Conservation (phyloP, 2,888 invertebrate genomes). For the Phytoseiulus persimilis region DNA sequence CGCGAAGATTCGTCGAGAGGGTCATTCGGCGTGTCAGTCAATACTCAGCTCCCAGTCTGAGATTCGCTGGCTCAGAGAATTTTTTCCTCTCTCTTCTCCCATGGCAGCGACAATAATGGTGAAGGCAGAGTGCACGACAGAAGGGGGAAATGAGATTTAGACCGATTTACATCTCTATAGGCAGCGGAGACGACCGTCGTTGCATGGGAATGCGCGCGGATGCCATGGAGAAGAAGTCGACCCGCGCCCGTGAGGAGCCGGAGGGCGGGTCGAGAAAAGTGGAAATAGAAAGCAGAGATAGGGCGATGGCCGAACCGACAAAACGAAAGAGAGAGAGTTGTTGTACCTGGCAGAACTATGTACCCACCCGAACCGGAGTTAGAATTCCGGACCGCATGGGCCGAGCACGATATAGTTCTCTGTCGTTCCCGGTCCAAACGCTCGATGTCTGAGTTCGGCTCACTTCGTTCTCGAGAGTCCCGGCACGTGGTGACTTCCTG, state of each 20-base stretch:
- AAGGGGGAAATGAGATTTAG: background rate
- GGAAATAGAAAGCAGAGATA: background rate
- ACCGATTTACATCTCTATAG: conserved; percentile 5
- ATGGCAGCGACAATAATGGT: background rate
- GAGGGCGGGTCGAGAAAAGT: background rate
- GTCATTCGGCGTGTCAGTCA: background rate
- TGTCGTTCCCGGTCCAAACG: too few relatives aligned
- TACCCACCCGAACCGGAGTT: too few relatives aligned
- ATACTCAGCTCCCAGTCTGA: background rate
- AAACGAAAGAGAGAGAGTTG: background rate
- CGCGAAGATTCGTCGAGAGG: background rate
- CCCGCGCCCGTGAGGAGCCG: background rate
- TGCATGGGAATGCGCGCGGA: background rate
- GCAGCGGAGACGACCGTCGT: background rate
- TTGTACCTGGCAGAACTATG: too few relatives aligned
- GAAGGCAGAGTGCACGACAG: background rate
- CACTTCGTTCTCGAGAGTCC: too few relatives aligned
- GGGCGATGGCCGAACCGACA: background rate
- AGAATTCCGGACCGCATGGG: too few relatives aligned
- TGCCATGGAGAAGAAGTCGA: background rate
- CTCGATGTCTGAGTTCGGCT: too few relatives aligned
- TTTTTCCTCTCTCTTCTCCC: background rate
- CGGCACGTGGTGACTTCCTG: too few relatives aligned
- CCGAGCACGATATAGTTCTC: too few relatives aligned
- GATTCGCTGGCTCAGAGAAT: background rate